Evolutionary conservation across 2,113 vertebrate species (phyloP).

Genomic region (Sinocyclocheilus anophthalmus): DNA sequence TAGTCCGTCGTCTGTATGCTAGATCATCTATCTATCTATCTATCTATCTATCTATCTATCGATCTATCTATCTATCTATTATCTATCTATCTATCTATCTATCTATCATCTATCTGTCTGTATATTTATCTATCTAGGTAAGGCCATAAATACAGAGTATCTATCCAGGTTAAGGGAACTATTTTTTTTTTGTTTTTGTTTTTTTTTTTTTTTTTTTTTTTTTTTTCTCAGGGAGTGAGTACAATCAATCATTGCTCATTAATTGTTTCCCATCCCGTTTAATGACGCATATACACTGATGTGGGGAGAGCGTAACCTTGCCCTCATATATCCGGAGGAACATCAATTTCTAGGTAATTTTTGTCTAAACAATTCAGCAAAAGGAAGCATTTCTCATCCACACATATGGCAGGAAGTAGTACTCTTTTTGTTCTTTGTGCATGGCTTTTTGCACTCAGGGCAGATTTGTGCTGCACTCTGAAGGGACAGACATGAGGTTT

Average conservation of each 20-base stretch:
- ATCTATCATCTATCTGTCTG: background rate
- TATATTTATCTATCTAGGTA: background rate
- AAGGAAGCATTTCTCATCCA: slow-evolving; percentile 27
- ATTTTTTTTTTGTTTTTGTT: too few relatives aligned
- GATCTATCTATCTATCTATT: background rate
- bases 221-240: background rate
- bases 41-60: background rate
- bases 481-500: background rate
- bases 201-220: too few relatives aligned
- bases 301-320: background rate
- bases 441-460: slow-evolving; percentile 3
- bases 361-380: slow-evolving; percentile 14
- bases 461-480: background rate
- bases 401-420: slow-evolving; percentile 2
- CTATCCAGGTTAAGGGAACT: background rate
- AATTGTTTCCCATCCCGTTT: slow-evolving; percentile 17
- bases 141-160: background rate
- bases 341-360: slow-evolving; percentile 21
- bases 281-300: slow-evolving; percentile 19
- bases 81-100: background rate
- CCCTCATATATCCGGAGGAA: slow-evolving; percentile 1
- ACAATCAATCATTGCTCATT: slow-evolving; percentile 2
- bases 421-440: background rate
- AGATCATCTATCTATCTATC: background rate
- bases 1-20: too few relatives aligned